Evolutionary conservation across 2,113 vertebrate genomes (phyloP), one percentile per base, ranked within the genome.

Genomic region (Tragelaphus imberbis): DNA sequence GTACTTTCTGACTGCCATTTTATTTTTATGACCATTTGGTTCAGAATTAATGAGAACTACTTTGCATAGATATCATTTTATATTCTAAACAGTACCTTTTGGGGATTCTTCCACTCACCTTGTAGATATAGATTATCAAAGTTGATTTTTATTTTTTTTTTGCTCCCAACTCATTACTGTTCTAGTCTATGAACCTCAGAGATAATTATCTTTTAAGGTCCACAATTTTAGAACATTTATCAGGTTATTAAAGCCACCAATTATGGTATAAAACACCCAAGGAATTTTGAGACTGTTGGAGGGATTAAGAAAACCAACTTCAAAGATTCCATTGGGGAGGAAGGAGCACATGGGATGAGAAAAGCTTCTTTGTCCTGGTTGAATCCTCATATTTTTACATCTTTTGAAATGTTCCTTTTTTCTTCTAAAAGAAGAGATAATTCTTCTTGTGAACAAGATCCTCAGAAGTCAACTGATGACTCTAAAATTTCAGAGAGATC

Each of bases 41-140:
- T 96, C 81, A 94, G 96, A 97, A 97, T 93, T 97, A 96, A 95
- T 91, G 86, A 98, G 97, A 97, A 87, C 68, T 84, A 25, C 55
- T 97, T 95, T 97, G 85, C 94, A 97, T 63, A 92, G 77, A 77
- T 28, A 95, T 61, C 49, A 36, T 71, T 96, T 97, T 44, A 85
- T 44, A 68, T 81, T 79, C 81, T 40, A 61, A 96, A 93, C n/a
- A 84, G 28, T 65, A 79, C 51, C 77, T 95, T 95, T 84, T 58
- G 85, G 91, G 93, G 56, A 95, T 90, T 97, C 82, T 88, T 71
- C 28, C 30, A 61, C 49, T 94, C 92, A 88, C 59, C 95, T 97
- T 75, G 17, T 44, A 97, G 94, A 86, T 77, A 96, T 0, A 95
- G 90, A 92, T 84, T 19, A 91, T 88, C 79, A 86, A 88, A 96